Conservation (phyloP, 2,888 invertebrate species). For the Elgonia sp. region DNA sequence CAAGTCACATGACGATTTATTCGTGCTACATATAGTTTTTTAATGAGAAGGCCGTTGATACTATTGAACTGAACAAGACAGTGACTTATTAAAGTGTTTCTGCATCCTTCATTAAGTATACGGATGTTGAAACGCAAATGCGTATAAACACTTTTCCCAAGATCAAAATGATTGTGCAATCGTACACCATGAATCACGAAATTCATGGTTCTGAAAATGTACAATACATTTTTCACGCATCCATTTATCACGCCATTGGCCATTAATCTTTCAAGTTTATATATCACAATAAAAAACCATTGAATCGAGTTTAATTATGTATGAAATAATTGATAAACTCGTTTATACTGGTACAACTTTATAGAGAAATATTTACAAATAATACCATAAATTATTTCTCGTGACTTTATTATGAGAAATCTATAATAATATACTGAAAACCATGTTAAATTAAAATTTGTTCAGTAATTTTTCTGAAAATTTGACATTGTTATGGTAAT, state of each 20-base stretch:
- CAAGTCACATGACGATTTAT: too few species aligned
- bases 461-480: too few species aligned
- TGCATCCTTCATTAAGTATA: slow-evolving; percentile 63
- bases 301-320: slow-evolving; percentile 44
- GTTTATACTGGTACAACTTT: slow-evolving; percentile 1
- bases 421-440: too few species aligned
- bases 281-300: slow-evolving; percentile 40
- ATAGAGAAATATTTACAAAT: slow-evolving; percentile 6
- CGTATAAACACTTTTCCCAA: slow-evolving; percentile 60
- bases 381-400: slow-evolving; percentile 7
- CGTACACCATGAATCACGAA: slow-evolving; percentile 62
- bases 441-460: too few species aligned
- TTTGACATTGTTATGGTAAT: too few species aligned
- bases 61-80: slow-evolving; percentile 53
- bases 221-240: slow-evolving; percentile 57
- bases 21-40: slow-evolving; percentile 58
- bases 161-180: slow-evolving; percentile 65
- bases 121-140: slow-evolving; percentile 59
- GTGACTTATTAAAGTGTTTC: slow-evolving; percentile 67
- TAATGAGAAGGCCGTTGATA: slow-evolving; percentile 47
- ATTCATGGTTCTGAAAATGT: slow-evolving; percentile 56
- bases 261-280: slow-evolving; percentile 54
- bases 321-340: slow-evolving; percentile 48
- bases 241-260: slow-evolving; percentile 64
- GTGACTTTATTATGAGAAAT: background rate